phyloP scores from a whole-genome alignment of 1,140 invertebrate species.

The Streblospio benedicti region DNA sequence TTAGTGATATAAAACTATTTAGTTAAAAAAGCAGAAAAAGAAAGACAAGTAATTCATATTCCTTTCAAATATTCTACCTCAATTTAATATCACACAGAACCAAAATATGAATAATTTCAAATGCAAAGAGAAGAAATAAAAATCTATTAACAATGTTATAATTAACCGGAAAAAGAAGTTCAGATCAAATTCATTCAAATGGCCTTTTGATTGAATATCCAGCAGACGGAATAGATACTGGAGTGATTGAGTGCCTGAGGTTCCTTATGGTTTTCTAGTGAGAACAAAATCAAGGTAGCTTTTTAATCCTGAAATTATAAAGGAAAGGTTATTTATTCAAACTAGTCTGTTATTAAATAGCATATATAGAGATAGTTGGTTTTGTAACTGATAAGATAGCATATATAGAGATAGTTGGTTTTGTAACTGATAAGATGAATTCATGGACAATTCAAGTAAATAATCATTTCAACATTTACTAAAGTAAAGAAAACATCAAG shows the following conservation, averaged over 20 bases:
- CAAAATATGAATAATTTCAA: too few relatives aligned
- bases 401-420: too few relatives aligned
- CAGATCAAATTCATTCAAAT: conserved; percentile 78
- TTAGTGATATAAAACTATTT: too few relatives aligned
- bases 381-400: conserved; percentile 9
- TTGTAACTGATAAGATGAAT: too few relatives aligned
- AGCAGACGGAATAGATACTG: conserved; percentile 86
- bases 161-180: conserved; percentile 77
- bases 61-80: too few relatives aligned
- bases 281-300: conserved; percentile 91
- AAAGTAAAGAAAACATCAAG: too few relatives aligned
- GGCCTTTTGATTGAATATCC: conserved; percentile 79
- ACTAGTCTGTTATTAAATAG: conserved; percentile 4
- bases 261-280: conserved; percentile 82
- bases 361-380: too few relatives aligned
- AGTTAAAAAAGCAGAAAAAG: too few relatives aligned
- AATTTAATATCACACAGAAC: too few relatives aligned
- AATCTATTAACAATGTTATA: conserved; percentile 3
- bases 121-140: conserved; percentile 13
- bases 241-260: conserved; percentile 79
- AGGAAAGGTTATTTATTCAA: background rate
- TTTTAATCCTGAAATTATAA: conserved; percentile 68
- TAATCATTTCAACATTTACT: too few relatives aligned
- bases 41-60: too few relatives aligned
- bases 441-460: too few relatives aligned